A percentile compares a stretch with the other conserved stretches of the same genome.
Conservation (phyloP, 2,113 vertebrate genomes). For the Forbesichthys agassizii region DNA sequence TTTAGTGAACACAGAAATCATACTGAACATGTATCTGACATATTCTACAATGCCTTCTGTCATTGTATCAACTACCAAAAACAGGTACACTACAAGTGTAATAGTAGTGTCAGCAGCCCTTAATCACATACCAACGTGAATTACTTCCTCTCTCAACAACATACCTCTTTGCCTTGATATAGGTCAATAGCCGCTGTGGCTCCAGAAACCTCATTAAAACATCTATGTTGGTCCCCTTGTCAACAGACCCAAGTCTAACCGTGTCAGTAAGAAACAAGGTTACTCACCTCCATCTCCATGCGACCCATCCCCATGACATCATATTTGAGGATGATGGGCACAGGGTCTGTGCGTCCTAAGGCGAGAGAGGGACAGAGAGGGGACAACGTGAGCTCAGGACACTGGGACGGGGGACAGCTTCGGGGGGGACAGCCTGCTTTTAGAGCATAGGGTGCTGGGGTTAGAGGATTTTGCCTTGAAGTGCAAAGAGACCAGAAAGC, state of each 20-base stretch:
- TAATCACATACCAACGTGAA: no score
- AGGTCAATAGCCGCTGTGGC: background rate
- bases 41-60: no score
- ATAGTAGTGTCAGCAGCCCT: no score
- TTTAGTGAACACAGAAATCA: no score
- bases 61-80: no score
- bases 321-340: slow-evolving; percentile 98
- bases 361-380: slow-evolving; percentile 73
- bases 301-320: slow-evolving; percentile 99
- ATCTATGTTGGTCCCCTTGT: background rate
- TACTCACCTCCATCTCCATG: slow-evolving; percentile 96
- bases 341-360: slow-evolving; percentile 95
- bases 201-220: slow-evolving; percentile 1
- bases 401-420: slow-evolving; percentile 24
- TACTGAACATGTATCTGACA: no score
- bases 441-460: slow-evolving; percentile 93
- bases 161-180: background rate
- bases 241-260: background rate
- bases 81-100: no score
- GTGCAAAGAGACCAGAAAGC: slow-evolving; percentile 99
- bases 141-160: background rate
- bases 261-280: background rate
- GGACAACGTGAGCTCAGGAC: slow-evolving; percentile 56
- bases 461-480: slow-evolving; percentile 99
- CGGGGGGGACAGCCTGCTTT: slow-evolving; percentile 77